Evolutionary conservation across 2,888 invertebrate genomes (phyloP).

Genomic region (Metopia argyrocephala): DNA sequence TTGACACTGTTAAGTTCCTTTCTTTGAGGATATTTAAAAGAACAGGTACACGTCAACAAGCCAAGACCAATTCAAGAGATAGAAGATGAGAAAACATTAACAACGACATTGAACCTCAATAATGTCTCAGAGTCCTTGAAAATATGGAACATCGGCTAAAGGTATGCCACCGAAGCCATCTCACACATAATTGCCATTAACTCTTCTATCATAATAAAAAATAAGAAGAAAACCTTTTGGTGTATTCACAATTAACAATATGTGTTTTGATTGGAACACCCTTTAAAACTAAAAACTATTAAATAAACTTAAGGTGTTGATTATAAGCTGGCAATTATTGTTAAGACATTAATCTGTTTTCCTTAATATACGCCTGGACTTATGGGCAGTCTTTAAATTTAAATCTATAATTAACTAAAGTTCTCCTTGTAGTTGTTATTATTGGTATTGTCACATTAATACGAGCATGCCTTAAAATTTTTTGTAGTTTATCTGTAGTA

Average conservation of each 20-base stretch:
- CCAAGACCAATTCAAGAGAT: too few species aligned
- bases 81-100: too few species aligned
- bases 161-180: too few species aligned
- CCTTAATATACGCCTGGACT: not conserved
- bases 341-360: not conserved
- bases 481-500: constrained; percentile 5
- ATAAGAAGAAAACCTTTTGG: constrained; percentile 22
- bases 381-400: constrained; percentile 11
- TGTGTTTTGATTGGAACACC: too few species aligned
- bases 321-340: constrained; percentile 59
- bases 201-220: constrained; percentile 1
- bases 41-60: too few species aligned
- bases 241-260: too few species aligned
- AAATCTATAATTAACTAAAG: constrained; percentile 4
- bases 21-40: too few species aligned
- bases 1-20: too few species aligned
- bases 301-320: constrained; percentile 71
- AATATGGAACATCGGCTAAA: too few species aligned
- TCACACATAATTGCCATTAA: too few species aligned
- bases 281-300: constrained; percentile 65
- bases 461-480: not conserved
- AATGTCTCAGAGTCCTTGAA: too few species aligned
- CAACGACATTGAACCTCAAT: too few species aligned
- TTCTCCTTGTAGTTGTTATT: not conserved
- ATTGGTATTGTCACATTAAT: not conserved